Evolutionary conservation across 2,888 invertebrate species (phyloP), one percentile per base, ranked within the genome.

Genomic region (Plebejus anna): DNA sequence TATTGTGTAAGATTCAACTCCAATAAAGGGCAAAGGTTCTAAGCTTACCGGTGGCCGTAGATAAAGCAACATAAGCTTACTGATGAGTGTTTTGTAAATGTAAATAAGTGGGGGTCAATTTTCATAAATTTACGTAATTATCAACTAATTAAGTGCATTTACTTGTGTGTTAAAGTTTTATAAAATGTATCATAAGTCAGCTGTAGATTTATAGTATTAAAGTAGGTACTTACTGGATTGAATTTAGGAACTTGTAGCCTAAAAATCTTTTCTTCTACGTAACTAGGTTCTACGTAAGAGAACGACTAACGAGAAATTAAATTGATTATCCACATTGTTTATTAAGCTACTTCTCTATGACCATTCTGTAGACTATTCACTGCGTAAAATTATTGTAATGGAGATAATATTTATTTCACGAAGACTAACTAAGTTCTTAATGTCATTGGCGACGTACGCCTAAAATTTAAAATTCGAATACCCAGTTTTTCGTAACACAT

Each of bases 81-180:
- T 66, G 66, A 36, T 66, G 66, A 13, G 4, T 13, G 13, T 66
- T 66, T 36, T 66, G 66, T 36, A 36, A 66, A 66, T 66, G 66
- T 66, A 32, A 66, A 66, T 66, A 61, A 28, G 13, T 36, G 1
- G 5, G 66, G 32, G 1, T 1, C 32, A 36, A 66, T 66, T 66
- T 66, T 36, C 32, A 66, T 66, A 66, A 66, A 66, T 66, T 66
- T 66, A 66, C 66, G 36, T 66, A 66, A 66, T 66, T 66, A 66
- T 16, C 5, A 36, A 66, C 2, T 36, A 66, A 66, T 36, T 32
- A 36, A 36, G 13, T 66, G 13, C 3, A 66, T 11, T 66, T 11
- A 11, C 0, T 32, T 7, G 4, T 66, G 3, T 32, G 9, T 32
- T 61, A 5, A 57, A 59, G 7, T 28, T 22, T 59, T 22, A 22